Evolutionary conservation across 2,113 vertebrate genomes (phyloP), one percentile per base, ranked within the genome.

Genomic region (Morphnarchus princeps): DNA sequence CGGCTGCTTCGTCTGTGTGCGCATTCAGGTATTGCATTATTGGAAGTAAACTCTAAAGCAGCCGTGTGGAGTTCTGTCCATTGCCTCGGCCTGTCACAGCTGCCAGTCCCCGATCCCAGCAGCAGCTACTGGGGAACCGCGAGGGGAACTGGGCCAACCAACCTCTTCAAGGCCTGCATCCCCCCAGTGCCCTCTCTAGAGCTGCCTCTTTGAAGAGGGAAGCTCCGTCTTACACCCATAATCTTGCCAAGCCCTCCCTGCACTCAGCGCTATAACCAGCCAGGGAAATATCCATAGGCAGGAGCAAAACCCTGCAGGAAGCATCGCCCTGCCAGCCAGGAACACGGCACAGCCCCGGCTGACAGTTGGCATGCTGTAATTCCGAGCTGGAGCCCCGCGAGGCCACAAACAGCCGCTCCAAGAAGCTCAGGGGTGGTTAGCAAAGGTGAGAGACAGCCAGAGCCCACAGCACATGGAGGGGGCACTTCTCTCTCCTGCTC

Each of bases 301-400:
- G 62, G 45, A 73, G 34, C 29, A 12, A 40, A 94, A 55, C 16
- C 45, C 83, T 0, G 10, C 17, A 3, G 87, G 76, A 52, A 67
- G 36, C 77, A 34, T 55, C 65, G 4, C 34, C 58, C 43, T 18
- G 73, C 32, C 50, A 24, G 55, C n/a, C 59, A 24, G 47, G 63
- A 36, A 22, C 4, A 38, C 6, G 7, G 66, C 47, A 4, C 2
- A 3, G 62, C 70, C 38, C 15, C 1, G 2, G 45, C 71, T 1
- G 12, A 9, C 65, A 24, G 74, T 57, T 7, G 13, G 29, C 62
- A 21, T 2, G 3, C 22, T 5, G 32, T 16, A 5, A 28, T 9
- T 57, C 62, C 1, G 1, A 58, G 59, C 47, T 1, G 2, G 29
- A 62, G n/a, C 71, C 20, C 52, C 3, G 3, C 0, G 3, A 40